phyloP scores from a whole-genome alignment of 2,797 vertebrate species.

The Tenualosa ilisha region DNA sequence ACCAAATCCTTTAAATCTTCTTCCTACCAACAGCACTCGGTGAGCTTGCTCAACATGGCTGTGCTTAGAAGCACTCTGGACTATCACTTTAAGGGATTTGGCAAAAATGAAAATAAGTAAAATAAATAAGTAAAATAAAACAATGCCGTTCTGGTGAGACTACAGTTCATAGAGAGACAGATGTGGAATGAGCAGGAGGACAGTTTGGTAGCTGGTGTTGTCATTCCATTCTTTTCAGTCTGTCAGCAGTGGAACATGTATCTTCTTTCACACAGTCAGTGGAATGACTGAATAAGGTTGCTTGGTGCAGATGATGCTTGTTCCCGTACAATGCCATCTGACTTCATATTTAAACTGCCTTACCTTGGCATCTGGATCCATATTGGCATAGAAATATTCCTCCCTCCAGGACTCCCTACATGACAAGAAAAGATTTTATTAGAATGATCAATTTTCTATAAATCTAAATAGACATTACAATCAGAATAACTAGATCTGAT shows the following conservation, averaged over 20 bases:
- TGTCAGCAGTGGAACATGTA: constrained; percentile 31
- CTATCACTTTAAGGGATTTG: too few species aligned
- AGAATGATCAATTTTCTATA: not conserved
- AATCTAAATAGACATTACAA: not conserved
- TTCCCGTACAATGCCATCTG: not conserved
- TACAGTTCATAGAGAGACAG: not conserved
- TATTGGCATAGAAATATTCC: constrained; percentile 67
- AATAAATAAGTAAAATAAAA: not conserved
- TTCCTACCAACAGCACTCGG: too few species aligned
- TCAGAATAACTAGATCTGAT: not conserved
- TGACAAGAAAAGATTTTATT: constrained; percentile 32
- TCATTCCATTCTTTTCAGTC: constrained; percentile 25
- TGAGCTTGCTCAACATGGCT: too few species aligned
- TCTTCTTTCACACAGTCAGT: constrained; percentile 47
- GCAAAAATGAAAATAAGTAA: too few species aligned
- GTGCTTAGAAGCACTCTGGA: too few species aligned
- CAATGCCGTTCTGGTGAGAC: not conserved
- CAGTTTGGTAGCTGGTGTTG: not conserved
- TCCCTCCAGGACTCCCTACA: constrained; percentile 75
- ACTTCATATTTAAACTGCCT: not conserved
- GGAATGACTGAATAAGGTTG: not conserved
- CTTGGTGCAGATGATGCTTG: not conserved
- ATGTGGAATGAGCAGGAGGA: not conserved
- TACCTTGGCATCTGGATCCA: constrained; percentile 76
- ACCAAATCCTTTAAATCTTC: too few species aligned